These are phyloP conservation scores for Centroberyx gerrardi DNA, from an alignment of 2,797 vertebrate species.

Conservation along the genomic window DNA sequence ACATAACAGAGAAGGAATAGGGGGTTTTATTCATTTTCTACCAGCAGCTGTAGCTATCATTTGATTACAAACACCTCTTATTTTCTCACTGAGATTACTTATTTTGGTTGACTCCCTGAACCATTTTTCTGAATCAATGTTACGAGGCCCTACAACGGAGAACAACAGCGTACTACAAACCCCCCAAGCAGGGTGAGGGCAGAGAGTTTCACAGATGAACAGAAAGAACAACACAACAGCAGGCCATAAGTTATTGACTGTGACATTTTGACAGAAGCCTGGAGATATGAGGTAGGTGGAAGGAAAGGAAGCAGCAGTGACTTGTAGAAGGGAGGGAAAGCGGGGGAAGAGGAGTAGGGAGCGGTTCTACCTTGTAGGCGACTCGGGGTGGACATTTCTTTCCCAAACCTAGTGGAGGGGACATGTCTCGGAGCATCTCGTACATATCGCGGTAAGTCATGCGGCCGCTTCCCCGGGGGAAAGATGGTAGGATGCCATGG, in stretches of 20 bases:
- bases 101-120: background rate
- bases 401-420: conserved; percentile 98
- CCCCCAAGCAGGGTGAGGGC: conserved; percentile 25
- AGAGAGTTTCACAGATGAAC: conserved; percentile 41
- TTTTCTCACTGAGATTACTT: too few relatives aligned
- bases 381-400: conserved; percentile 99
- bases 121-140: background rate
- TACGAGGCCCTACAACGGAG: background rate
- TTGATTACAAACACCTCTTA: too few relatives aligned
- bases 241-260: conserved; percentile 42
- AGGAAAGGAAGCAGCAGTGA: conserved; percentile 43
- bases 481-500: conserved; percentile 54
- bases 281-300: conserved; percentile 60
- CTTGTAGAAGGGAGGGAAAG: background rate
- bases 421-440: conserved; percentile 99
- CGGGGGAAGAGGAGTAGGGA: background rate
- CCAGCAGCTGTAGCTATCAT: too few relatives aligned
- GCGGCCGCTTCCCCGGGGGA: conserved; percentile 89
- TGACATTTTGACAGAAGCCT: conserved; percentile 67
- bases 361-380: conserved; percentile 96
- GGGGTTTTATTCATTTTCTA: too few relatives aligned
- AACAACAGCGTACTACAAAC: conserved; percentile 12
- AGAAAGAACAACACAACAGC: conserved; percentile 59
- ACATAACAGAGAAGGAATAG: too few relatives aligned
- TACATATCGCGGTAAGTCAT: conserved; percentile 98